Conservation (phyloP, 2,797 vertebrate species). For the Esox lucius region DNA sequence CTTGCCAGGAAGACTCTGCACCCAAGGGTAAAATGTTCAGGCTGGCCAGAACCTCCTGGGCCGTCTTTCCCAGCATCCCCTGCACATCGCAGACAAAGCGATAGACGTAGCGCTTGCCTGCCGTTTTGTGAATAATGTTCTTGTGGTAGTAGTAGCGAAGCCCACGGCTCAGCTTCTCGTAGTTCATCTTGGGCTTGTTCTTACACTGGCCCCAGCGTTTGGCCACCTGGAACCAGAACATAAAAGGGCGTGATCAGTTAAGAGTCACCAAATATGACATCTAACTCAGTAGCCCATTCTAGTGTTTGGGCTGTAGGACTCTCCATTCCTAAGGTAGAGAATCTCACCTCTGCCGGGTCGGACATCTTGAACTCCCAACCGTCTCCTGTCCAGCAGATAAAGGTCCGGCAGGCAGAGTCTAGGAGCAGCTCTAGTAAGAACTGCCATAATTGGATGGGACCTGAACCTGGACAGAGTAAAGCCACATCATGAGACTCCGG, state of each 20-base stretch:
- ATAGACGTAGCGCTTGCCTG: conserved; percentile 89
- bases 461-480: conserved; percentile 68
- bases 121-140: conserved; percentile 91
- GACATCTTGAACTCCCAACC: conserved; percentile 91
- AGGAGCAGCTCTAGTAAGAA: conserved; percentile 86
- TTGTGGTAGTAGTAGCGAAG: conserved; percentile 92
- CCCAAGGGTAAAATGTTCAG: conserved; percentile 65
- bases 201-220: conserved; percentile 90
- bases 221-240: conserved; percentile 75
- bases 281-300: too few species aligned
- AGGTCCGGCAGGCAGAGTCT: conserved; percentile 79
- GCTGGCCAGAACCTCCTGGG: conserved; percentile 73
- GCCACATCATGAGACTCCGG: not conserved
- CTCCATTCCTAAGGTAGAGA: not conserved
- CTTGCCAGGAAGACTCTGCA: conserved; percentile 53
- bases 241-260: not conserved
- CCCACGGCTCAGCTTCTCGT: conserved; percentile 90
- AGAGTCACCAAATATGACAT: too few species aligned
- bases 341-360: conserved; percentile 84
- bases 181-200: conserved; percentile 93
- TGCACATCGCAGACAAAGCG: conserved; percentile 86
- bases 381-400: conserved; percentile 90
- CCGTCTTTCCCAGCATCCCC: conserved; percentile 78
- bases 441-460: conserved; percentile 89
- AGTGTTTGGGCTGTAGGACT: not conserved